A percentile compares a stretch with the other conserved stretches of the same genome.
Evolutionary conservation across 2,888 invertebrate species (phyloP).

Genomic region (Malachius bipustulatus): DNA sequence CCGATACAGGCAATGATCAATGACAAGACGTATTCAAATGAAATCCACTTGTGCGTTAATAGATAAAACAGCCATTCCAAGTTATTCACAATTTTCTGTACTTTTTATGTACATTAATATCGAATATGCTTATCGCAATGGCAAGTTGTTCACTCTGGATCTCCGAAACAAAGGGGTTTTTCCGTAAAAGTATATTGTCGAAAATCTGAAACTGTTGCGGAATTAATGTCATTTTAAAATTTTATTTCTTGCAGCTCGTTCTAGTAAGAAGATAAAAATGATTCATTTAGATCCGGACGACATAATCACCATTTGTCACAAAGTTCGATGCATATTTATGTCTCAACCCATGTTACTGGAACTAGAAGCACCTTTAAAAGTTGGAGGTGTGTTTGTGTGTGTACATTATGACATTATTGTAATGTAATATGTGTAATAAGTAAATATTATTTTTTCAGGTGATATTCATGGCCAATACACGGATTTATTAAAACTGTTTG

Average conservation of each 20-base stretch:
- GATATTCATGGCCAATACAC: conserved; percentile 55
- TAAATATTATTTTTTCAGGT: conserved; percentile 34
- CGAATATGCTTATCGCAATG: too few relatives aligned
- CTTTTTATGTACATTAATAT: too few relatives aligned
- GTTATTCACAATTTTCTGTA: too few relatives aligned
- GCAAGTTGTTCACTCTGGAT: too few relatives aligned
- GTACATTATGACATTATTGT: not conserved
- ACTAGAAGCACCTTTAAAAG: conserved; percentile 30
- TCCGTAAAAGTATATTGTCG: too few relatives aligned
- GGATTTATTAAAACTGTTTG: conserved; percentile 49
- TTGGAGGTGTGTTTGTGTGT: conserved; percentile 29
- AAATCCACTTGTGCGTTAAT: too few relatives aligned
- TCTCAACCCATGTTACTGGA: conserved; percentile 31
- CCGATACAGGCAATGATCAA: too few relatives aligned
- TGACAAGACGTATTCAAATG: too few relatives aligned
- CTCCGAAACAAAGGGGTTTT: too few relatives aligned
- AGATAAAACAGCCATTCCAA: too few relatives aligned
- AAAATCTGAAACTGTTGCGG: not conserved
- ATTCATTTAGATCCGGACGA: conserved; percentile 25
- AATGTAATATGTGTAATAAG: too few relatives aligned
- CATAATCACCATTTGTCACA: conserved; percentile 26
- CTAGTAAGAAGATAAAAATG: conserved; percentile 21
- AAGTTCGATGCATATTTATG: conserved; percentile 26
- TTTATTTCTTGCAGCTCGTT: not conserved
- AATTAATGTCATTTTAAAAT: not conserved